These are phyloP conservation scores for Zenarchopterus dispar DNA, from an alignment of 2,797 vertebrate genomes.

Conservation along the genomic window DNA sequence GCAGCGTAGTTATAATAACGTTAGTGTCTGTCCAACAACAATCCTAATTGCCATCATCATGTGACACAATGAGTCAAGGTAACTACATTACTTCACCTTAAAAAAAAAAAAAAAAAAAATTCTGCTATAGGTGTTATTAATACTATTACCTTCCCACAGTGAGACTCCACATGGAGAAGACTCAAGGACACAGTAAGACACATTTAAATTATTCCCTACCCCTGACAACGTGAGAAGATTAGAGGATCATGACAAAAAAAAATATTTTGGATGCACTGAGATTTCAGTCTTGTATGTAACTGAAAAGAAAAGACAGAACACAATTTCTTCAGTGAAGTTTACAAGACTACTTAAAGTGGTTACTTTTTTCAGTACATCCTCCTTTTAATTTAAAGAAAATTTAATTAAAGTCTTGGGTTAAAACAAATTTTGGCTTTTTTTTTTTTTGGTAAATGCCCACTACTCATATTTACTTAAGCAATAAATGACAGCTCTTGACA, in stretches of 20 bases:
- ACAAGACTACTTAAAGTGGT: background rate
- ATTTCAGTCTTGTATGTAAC: no score
- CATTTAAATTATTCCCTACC: no score
- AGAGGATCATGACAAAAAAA: no score
- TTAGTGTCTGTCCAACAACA: slow-evolving; percentile 8
- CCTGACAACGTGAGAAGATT: no score
- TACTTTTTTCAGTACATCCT: background rate
- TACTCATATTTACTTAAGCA: background rate
- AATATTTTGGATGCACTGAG: no score
- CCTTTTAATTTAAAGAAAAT: background rate
- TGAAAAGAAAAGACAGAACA: background rate
- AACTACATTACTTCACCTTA: no score
- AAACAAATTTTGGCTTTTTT: background rate
- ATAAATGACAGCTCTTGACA: slow-evolving; percentile 3
- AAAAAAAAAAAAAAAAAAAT: no score
- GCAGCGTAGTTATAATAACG: background rate
- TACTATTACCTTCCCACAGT: no score
- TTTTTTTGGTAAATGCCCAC: background rate
- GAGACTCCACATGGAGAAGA: no score
- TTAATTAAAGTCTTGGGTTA: slow-evolving; percentile 2
- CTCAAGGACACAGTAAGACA: no score
- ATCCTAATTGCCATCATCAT: slow-evolving; percentile 2
- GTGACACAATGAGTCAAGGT: background rate
- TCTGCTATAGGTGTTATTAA: no score
- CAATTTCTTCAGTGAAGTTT: background rate